Base-by-base conservation (phyloP, 1,140 invertebrate genomes). In the Drosophila pandora region DNA sequence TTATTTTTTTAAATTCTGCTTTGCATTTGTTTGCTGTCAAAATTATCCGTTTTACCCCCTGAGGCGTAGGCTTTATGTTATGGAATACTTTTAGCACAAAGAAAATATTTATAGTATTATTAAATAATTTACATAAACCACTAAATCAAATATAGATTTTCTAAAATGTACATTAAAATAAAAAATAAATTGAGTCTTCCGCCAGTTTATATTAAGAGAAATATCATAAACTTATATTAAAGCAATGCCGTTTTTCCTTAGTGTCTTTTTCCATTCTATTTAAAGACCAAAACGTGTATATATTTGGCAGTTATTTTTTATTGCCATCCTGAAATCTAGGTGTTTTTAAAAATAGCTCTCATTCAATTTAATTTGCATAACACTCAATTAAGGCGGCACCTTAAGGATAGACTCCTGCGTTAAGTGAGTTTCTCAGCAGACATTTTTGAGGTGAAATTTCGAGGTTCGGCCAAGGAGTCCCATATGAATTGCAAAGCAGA, bases 381-480 rank as follows among this genome's bases (percentile, higher is more conserved):
- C 70, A 63, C 37, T 74, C 70, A 74, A 74, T 74, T 74, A 65
- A 41, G 71, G 71, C 59, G 22, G 17, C 52, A 72, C 59, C 59
- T 53, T 37, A 13, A 74, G 59, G 64, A 73, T 41, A 74, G 32
- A 30, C 28, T 7, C 3, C 28, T 17, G 30, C 7, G 37, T 47
- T 52, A 49, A n/a, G 25, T 39, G n/a, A 54, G 49, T 45, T 54
- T 23, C 22, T 23, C 9, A 43, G 6, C 32, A 37, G 34, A 49
- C 30, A 74, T 74, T 49, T 76, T 76, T 76, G 72, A 37, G 56
- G 72, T 61, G 73, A 68, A 68, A 76, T 75, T 43, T 54, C 49
- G 25, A 34, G 53, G 60, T 22, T 30, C 17, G 65, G 21, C 13
- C 30, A 22, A 22, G 30, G 39, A 55, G 49, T 67, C 62, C 12